Conservation (phyloP, 2,888 invertebrate species). For the Cryptus viduatorius region DNA sequence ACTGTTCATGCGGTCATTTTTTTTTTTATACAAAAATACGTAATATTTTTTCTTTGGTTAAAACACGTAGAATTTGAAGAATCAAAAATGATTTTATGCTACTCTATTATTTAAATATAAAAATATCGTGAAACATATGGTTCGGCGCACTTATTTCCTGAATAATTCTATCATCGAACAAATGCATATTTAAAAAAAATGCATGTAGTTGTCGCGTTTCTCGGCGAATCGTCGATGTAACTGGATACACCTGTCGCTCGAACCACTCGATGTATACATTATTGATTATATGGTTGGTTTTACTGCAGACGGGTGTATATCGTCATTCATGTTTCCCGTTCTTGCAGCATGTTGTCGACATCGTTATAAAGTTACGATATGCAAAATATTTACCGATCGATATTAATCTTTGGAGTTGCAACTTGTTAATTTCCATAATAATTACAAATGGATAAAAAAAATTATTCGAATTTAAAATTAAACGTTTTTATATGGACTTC, state of each 20-base stretch:
- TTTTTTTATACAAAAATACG: too few relatives aligned
- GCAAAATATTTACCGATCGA: not conserved
- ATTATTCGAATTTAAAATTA: too few relatives aligned
- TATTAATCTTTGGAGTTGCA: not conserved
- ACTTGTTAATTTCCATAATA: not conserved
- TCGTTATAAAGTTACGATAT: not conserved
- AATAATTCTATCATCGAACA: conserved; percentile 1
- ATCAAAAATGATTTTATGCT: not conserved
- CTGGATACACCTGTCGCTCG: conserved; percentile 42
- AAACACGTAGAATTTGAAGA: not conserved
- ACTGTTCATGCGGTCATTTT: too few relatives aligned
- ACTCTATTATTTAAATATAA: too few relatives aligned
- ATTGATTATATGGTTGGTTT: conserved; percentile 15
- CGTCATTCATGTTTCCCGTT: not conserved
- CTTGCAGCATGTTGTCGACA: not conserved
- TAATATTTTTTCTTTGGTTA: not conserved
- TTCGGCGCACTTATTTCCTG: conserved; percentile 5
- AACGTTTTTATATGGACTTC: too few relatives aligned
- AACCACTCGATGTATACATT: conserved; percentile 26
- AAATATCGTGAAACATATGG: not conserved
- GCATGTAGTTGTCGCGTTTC: conserved; percentile 13
- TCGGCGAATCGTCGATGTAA: conserved; percentile 30
- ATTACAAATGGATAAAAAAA: too few relatives aligned
- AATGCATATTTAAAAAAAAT: not conserved
- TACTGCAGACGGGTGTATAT: not conserved